phyloP scores from a whole-genome alignment of 2,113 vertebrate species.

The Hipposideros armiger region DNA sequence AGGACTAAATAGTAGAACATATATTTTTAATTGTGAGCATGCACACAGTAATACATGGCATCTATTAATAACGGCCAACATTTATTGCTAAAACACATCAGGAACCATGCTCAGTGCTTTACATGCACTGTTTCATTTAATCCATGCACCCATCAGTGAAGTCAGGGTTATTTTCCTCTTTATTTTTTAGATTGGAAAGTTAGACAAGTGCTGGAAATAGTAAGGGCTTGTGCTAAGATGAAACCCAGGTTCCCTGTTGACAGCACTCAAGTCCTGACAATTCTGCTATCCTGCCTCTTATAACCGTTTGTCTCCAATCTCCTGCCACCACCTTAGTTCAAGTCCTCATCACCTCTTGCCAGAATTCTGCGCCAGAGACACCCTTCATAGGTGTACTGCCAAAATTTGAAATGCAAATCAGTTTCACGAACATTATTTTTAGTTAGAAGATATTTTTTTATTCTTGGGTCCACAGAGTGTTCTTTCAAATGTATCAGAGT shows the following conservation, averaged over 20 bases:
- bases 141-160: slow-evolving; percentile 27
- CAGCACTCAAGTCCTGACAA: slow-evolving; percentile 61
- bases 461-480: slow-evolving; percentile 82
- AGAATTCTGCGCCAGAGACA: slow-evolving; percentile 84
- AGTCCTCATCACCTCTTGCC: slow-evolving; percentile 82
- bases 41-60: not conserved
- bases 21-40: not conserved
- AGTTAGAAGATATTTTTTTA: slow-evolving; percentile 79
- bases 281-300: slow-evolving; percentile 65
- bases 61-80: not conserved
- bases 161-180: slow-evolving; percentile 48
- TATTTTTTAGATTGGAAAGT: slow-evolving; percentile 58
- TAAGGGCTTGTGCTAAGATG: slow-evolving; percentile 55
- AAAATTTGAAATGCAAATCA: slow-evolving; percentile 85
- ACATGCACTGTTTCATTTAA: not conserved
- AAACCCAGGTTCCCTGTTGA: slow-evolving; percentile 74
- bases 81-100: not conserved
- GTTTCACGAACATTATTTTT: slow-evolving; percentile 83
- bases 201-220: slow-evolving; percentile 61
- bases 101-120: not conserved
- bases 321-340: slow-evolving; percentile 84
- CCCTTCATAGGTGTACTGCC: slow-evolving; percentile 84
- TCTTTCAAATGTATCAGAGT: slow-evolving; percentile 81
- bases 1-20: not conserved
- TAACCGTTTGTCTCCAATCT: slow-evolving; percentile 77